These are phyloP conservation scores for Linnaemya tessellans DNA, from an alignment of 2,888 invertebrate genomes.

Conservation along the genomic window DNA sequence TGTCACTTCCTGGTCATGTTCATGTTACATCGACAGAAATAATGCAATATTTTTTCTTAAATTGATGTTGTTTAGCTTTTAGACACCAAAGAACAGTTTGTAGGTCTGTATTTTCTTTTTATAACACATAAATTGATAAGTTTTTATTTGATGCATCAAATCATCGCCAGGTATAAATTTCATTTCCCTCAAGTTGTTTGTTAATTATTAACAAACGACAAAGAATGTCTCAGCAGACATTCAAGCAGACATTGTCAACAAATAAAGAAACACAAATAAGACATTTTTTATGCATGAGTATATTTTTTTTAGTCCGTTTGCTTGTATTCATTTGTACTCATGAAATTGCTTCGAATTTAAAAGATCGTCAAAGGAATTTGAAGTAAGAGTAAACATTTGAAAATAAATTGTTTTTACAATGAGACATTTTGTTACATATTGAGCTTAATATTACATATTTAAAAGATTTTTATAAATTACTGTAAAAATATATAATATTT, in stretches of 20 bases:
- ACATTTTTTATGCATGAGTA: not conserved
- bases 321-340: not conserved
- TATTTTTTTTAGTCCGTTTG: not conserved
- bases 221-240: too few species aligned
- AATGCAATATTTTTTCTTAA: not conserved
- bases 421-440: too few species aligned
- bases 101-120: constrained; percentile 29
- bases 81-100: not conserved
- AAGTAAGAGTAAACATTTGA: constrained; percentile 4
- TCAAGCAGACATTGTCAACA: too few species aligned
- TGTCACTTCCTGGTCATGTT: not conserved
- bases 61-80: constrained; percentile 9
- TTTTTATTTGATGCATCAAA: constrained; percentile 46
- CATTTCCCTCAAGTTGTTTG: constrained; percentile 62
- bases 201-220: constrained; percentile 53
- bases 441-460: too few species aligned
- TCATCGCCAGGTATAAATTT: constrained; percentile 46
- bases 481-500: too few species aligned
- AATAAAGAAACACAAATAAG: too few species aligned
- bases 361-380: constrained; percentile 6
- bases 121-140: constrained; percentile 22
- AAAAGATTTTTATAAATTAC: too few species aligned
- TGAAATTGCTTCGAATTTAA: not conserved
- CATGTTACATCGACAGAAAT: not conserved
- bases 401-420: constrained; percentile 12